Conservation (phyloP, 2,888 invertebrate genomes). For the Volucella inanis region DNA sequence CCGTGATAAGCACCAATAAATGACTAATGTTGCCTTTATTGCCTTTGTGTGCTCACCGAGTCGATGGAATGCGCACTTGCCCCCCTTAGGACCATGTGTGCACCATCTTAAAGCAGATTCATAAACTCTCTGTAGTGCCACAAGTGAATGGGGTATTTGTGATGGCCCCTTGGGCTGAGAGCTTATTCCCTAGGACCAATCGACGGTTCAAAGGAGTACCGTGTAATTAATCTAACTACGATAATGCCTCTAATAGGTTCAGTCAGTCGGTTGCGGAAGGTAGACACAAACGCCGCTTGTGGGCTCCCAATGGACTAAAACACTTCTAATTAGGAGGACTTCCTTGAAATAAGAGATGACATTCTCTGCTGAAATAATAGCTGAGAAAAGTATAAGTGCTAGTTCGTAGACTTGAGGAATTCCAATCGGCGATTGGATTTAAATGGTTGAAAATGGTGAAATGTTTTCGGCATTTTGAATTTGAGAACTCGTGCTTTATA, state of each 20-base stretch:
- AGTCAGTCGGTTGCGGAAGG: conserved; percentile 29
- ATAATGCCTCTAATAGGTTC: conserved; percentile 51
- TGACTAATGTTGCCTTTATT: conserved; percentile 73
- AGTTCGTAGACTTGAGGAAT: background rate
- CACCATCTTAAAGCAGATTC: conserved; percentile 49
- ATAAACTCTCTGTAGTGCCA: conserved; percentile 32
- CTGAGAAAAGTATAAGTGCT: background rate
- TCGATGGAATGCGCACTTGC: conserved; percentile 50
- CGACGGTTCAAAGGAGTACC: conserved; percentile 36
- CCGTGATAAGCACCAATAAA: conserved; percentile 74
- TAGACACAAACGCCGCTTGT: conserved; percentile 8
- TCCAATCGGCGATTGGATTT: too few species aligned
- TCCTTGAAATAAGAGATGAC: background rate
- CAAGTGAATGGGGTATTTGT: background rate
- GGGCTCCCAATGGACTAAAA: conserved; percentile 25
- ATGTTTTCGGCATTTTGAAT: too few species aligned
- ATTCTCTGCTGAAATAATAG: background rate
- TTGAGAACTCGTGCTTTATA: too few species aligned
- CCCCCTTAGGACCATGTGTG: conserved; percentile 45
- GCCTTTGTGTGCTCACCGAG: conserved; percentile 64
- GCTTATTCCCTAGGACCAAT: conserved; percentile 34
- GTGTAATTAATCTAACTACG: conserved; percentile 61
- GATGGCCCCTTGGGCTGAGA: conserved; percentile 33
- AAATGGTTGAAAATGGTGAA: too few species aligned
- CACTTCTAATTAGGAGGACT: conserved; percentile 24